Evolutionary conservation across 2,113 vertebrate genomes (phyloP).

Genomic region (Seriola rivoliana): DNA sequence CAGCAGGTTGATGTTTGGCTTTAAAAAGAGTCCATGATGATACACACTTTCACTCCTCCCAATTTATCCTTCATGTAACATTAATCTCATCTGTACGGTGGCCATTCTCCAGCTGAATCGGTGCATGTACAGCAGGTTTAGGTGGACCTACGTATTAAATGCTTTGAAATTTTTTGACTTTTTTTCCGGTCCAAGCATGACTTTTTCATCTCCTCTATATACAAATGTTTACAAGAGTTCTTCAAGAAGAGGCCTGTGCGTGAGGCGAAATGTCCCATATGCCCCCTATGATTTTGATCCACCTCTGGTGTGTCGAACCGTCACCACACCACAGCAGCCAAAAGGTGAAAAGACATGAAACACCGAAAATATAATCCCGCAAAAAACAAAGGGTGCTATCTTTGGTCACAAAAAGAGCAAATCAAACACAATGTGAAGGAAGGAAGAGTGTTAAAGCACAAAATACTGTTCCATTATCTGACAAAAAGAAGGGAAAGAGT

Average conservation of each 20-base stretch:
- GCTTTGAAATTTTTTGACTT: constrained; percentile 45
- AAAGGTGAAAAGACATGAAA: constrained; percentile 17
- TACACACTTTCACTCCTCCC: constrained; percentile 29
- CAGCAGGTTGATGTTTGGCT: constrained; percentile 41
- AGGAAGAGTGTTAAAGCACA: constrained; percentile 51
- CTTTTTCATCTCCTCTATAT: constrained; percentile 79
- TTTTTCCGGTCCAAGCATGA: constrained; percentile 72
- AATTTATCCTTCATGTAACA: constrained; percentile 11
- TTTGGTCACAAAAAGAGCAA: constrained; percentile 96
- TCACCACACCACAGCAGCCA: constrained; percentile 73
- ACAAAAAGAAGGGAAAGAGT: constrained; percentile 36
- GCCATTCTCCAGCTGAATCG: constrained; percentile 59
- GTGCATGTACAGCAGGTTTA: constrained; percentile 74
- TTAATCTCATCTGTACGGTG: constrained; percentile 59
- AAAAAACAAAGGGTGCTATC: constrained; percentile 86
- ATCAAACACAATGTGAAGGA: constrained; percentile 69
- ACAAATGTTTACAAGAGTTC: constrained; percentile 83
- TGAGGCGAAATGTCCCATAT: constrained; percentile 72
- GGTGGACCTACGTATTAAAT: constrained; percentile 83
- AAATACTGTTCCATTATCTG: constrained; percentile 54
- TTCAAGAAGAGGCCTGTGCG: constrained; percentile 86
- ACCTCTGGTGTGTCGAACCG: neutral
- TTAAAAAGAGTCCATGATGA: constrained; percentile 44
- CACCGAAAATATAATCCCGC: constrained; percentile 66
- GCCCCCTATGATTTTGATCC: constrained; percentile 4